Evolutionary conservation across 2,797 vertebrate genomes (phyloP).

Genomic region (Remorina albescens): DNA sequence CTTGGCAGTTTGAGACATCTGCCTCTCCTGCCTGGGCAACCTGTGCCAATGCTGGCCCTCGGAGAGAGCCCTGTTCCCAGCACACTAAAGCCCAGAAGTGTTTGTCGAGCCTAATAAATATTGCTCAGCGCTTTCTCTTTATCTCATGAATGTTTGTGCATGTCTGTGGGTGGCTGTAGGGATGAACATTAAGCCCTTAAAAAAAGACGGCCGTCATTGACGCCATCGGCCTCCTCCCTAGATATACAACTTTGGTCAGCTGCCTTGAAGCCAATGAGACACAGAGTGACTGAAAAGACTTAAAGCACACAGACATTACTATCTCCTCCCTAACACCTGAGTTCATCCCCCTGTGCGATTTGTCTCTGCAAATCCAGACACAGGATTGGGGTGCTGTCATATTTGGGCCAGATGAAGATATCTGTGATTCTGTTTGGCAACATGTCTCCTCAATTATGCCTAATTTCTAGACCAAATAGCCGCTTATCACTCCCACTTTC

Average conservation of each 20-base stretch:
- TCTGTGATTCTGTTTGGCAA: conserved; percentile 83
- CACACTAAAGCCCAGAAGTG: conserved; percentile 86
- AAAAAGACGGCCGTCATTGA: conserved; percentile 62
- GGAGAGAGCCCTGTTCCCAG: conserved; percentile 77
- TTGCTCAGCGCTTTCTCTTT: conserved; percentile 84
- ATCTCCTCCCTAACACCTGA: conserved; percentile 75
- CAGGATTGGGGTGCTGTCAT: conserved; percentile 75
- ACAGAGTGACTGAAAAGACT: conserved; percentile 56
- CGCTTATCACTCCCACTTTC: conserved; percentile 85
- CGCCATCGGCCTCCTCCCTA: conserved; percentile 51
- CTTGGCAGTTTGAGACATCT: conserved; percentile 80
- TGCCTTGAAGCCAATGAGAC: conserved; percentile 71
- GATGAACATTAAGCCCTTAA: conserved; percentile 84
- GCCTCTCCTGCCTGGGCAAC: conserved; percentile 79
- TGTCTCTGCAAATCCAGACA: conserved; percentile 68
- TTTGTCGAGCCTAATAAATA: conserved; percentile 88
- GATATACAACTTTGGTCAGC: conserved; percentile 63
- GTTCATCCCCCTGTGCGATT: conserved; percentile 65
- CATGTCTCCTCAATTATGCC: conserved; percentile 86
- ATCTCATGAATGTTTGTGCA: conserved; percentile 89
- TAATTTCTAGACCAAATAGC: conserved; percentile 90
- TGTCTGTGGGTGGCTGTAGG: conserved; percentile 83
- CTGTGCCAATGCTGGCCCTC: conserved; percentile 77
- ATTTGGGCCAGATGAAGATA: conserved; percentile 81
- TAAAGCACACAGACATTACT: conserved; percentile 69